phyloP scores from a whole-genome alignment of 2,797 vertebrate species.

The Schizopygopsis malacanthus region DNA sequence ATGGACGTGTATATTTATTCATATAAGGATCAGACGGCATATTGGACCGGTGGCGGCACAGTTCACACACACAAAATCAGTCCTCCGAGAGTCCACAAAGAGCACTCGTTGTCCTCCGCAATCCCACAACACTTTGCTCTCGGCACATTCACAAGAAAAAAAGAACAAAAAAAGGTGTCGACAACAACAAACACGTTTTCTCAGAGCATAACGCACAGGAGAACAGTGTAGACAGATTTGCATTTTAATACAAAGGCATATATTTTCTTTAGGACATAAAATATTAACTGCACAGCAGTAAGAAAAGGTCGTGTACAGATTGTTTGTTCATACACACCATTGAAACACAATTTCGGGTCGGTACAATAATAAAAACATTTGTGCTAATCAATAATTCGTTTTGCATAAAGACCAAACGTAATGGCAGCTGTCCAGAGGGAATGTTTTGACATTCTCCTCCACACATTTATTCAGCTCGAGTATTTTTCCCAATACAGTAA shows the following conservation, averaged over 20 bases:
- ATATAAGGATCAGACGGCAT: conserved; percentile 55
- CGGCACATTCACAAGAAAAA: conserved; percentile 78
- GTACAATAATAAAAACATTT: conserved; percentile 69
- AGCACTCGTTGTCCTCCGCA: conserved; percentile 64
- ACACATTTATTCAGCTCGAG: conserved; percentile 70
- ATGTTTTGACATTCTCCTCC: conserved; percentile 71
- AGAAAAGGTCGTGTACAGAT: conserved; percentile 85
- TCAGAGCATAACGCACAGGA: conserved; percentile 78
- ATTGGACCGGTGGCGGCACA: conserved; percentile 55
- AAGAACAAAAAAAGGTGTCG: conserved; percentile 53
- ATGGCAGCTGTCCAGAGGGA: conserved; percentile 71
- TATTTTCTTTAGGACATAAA: conserved; percentile 77
- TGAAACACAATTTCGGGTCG: conserved; percentile 70
- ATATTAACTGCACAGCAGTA: conserved; percentile 88
- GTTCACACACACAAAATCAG: conserved; percentile 71
- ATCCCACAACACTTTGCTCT: conserved; percentile 72
- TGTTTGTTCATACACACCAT: conserved; percentile 80
- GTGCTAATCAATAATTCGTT: conserved; percentile 75
- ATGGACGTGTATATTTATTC: conserved; percentile 60
- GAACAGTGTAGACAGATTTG: conserved; percentile 81
- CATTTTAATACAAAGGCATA: conserved; percentile 83
- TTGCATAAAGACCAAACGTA: conserved; percentile 73
- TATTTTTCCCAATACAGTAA: conserved; percentile 69
- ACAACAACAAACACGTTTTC: conserved; percentile 77
- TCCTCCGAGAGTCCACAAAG: conserved; percentile 68